These are phyloP conservation scores for Platyscapa corneri DNA, from an alignment of 1,140 invertebrate genomes.

Conservation along the genomic window DNA sequence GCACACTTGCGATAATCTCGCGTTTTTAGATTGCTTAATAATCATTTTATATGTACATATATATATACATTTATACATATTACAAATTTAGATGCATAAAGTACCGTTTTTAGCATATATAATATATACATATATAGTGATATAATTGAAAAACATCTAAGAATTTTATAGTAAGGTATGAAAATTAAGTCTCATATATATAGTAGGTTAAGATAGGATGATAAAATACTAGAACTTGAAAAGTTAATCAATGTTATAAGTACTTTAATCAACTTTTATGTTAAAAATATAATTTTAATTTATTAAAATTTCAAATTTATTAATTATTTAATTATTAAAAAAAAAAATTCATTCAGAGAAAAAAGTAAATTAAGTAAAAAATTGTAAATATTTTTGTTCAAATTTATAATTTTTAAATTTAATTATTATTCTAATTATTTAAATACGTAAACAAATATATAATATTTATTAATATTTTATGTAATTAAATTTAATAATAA, in stretches of 20 bases:
- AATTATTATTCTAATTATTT: no score
- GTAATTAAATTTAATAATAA: no score
- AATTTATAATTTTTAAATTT: no score
- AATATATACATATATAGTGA: neutral
- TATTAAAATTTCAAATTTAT: no score
- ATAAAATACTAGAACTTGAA: constrained; percentile 1
- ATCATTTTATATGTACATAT: neutral
- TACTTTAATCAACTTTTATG: no score
- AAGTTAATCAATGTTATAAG: neutral
- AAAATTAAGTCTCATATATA: neutral
- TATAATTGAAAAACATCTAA: neutral
- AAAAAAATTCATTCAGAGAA: no score
- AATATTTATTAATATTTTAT: no score
- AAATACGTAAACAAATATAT: no score
- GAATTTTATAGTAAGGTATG: neutral
- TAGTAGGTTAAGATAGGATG: neutral
- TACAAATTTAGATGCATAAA: neutral
- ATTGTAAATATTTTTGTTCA: no score
- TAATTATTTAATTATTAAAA: no score
- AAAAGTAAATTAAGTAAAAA: no score
- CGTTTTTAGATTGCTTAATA: neutral
- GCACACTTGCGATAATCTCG: neutral
- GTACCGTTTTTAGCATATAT: neutral
- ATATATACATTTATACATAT: neutral
- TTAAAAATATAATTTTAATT: no score